These are phyloP conservation scores for Tapirus indicus DNA, from an alignment of 2,797 vertebrate species.

Conservation along the genomic window DNA sequence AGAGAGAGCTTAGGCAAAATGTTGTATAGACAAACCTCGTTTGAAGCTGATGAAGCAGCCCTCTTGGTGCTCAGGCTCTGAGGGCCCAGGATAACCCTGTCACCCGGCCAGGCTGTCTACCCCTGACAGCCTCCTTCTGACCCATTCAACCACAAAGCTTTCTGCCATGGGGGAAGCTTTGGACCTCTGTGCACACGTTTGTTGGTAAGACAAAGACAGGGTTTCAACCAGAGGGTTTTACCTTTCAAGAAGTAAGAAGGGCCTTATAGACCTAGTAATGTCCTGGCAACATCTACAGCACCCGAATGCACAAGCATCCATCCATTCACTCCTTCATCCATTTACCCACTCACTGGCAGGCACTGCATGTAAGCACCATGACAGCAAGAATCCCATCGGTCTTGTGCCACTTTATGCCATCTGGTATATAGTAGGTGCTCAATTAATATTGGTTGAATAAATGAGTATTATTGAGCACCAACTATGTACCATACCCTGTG, in stretches of 20 bases:
- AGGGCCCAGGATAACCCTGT: neutral
- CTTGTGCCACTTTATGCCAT: neutral
- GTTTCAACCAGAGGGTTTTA: neutral
- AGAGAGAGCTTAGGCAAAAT: neutral
- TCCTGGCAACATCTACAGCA: neutral
- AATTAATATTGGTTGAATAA: neutral
- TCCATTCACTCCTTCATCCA: neutral
- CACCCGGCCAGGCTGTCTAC: neutral
- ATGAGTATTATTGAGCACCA: neutral
- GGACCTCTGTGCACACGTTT: neutral
- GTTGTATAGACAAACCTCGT: neutral
- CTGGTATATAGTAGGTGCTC: neutral
- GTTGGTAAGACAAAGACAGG: neutral
- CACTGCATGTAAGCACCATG: neutral
- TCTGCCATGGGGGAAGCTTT: neutral
- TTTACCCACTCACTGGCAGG: neutral
- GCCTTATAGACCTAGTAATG: neutral
- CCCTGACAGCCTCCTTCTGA: neutral
- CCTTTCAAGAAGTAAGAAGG: neutral
- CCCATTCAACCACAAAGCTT: neutral
- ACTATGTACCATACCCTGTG: no score
- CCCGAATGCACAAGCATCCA: neutral
- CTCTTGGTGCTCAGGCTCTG: neutral
- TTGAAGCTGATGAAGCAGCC: neutral
- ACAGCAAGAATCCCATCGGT: neutral